Evolutionary conservation across 2,888 invertebrate genomes (phyloP).

Genomic region (Hypomecis atomaria): DNA sequence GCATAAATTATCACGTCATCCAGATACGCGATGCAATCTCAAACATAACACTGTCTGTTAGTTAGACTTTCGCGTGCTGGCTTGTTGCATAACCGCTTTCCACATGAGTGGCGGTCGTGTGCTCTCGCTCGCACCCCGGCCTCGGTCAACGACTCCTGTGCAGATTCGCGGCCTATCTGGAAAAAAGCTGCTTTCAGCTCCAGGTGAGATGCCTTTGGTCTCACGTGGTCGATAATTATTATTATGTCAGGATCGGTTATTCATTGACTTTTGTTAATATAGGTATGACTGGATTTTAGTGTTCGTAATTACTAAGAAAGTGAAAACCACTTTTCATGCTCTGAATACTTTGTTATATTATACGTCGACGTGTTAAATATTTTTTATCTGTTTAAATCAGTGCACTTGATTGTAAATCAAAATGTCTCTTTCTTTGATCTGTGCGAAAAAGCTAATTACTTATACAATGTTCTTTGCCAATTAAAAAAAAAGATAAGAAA

Average conservation of each 20-base stretch:
- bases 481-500: constrained; percentile 52
- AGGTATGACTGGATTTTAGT: neutral
- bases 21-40: constrained; percentile 63
- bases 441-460: constrained; percentile 13
- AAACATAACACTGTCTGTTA: constrained; percentile 56
- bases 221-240: constrained; percentile 44
- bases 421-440: constrained; percentile 14
- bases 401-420: constrained; percentile 10
- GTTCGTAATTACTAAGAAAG: neutral
- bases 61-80: constrained; percentile 75
- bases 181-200: constrained; percentile 47
- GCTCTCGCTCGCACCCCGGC: constrained; percentile 71
- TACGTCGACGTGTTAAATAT: too few relatives aligned
- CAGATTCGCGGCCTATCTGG: constrained; percentile 61
- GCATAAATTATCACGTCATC: constrained; percentile 58
- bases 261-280: too few relatives aligned
- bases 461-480: constrained; percentile 26
- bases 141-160: constrained; percentile 77
- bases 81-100: constrained; percentile 82
- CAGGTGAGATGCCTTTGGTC: constrained; percentile 43
- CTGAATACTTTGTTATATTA: too few relatives aligned
- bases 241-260: constrained; percentile 48
- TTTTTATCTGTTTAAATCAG: neutral
- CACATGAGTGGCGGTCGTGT: constrained; percentile 72
- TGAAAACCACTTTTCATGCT: too few relatives aligned